Evolutionary conservation across 1,140 invertebrate species (phyloP), one percentile per base, ranked within the genome.

Genomic region (Pogonomyrmex barbatus): DNA sequence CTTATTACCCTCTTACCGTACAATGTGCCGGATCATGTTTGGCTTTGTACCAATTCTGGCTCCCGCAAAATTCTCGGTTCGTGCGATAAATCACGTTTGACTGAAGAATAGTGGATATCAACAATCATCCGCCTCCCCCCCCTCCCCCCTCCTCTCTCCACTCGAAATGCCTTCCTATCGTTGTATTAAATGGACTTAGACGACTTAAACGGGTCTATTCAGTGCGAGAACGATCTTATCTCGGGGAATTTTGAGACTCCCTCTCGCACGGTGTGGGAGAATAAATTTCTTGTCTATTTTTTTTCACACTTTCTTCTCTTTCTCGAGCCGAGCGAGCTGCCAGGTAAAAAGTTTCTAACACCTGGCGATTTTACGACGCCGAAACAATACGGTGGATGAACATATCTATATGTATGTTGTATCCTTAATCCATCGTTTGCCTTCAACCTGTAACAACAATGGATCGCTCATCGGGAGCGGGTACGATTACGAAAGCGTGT

Each of bases 171-270:
- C 4, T 67, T 30, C 17, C 30, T 42, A 73, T 56, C 73, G 36
- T 9, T 4, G 67, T 12, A 17, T 47, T 63, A 68, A 67, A 85
- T 33, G 30, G 54, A 52, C 65, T 86, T 45, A n/a, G 45, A 81
- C 17, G 50, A n/a, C n/a, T 45, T 79, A 17, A 39, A 39, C 78
- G 42, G 52, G 30, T 70, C 65, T 56, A 36, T 65, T 50, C 30
- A 17, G 8, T 9, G 63, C 50, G 77, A 33, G 54, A 50, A 91
- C 90, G 93, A 94, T 94, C 92, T 93, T 94, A 94, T 94, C 94
- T 93, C 83, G 78, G 78, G 24, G 90, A 91, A 93, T 93, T 94
- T 94, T 86, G 87, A 88, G 91, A 86, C 83, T 84, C 89, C 89
- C 88, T 68, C 12, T 75, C 86, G 39, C 54, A 33, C 54, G 54